Evolutionary conservation across 2,888 invertebrate species (phyloP).

Genomic region (Eurytoma adleriae): DNA sequence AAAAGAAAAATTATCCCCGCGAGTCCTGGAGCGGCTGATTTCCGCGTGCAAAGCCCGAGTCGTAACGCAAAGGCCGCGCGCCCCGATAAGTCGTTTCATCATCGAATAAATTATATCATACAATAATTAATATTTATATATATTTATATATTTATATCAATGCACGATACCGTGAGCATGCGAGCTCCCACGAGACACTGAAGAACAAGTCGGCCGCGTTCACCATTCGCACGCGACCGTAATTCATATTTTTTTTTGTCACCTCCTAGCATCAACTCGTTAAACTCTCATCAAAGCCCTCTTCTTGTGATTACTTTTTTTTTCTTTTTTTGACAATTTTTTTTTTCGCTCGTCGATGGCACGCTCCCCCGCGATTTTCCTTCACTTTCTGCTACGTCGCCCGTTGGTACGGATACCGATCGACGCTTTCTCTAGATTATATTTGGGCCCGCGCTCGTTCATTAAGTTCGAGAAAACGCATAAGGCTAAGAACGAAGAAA

Average conservation of each 20-base stretch:
- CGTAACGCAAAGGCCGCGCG: background rate
- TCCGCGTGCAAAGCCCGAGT: background rate
- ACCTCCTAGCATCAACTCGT: background rate
- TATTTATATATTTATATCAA: slow-evolving; percentile 32
- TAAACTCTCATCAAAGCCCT: too few species aligned
- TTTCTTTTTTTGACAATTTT: slow-evolving; percentile 22
- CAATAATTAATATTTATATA: slow-evolving; percentile 31
- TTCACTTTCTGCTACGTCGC: slow-evolving; percentile 20
- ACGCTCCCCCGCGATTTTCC: slow-evolving; percentile 57
- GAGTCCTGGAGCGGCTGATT: slow-evolving; percentile 31
- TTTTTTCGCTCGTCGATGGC: slow-evolving; percentile 60
- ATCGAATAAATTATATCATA: slow-evolving; percentile 33
- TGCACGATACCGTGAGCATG: slow-evolving; percentile 22
- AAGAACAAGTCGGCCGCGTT: slow-evolving; percentile 22
- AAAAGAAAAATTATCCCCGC: background rate
- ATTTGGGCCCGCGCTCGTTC: background rate
- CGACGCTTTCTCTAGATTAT: slow-evolving; percentile 11
- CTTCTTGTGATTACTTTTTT: background rate
- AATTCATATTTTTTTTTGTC: slow-evolving; percentile 20
- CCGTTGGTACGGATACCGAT: background rate
- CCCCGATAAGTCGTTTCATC: slow-evolving; percentile 22
- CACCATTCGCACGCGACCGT: slow-evolving; percentile 39
- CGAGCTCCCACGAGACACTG: slow-evolving; percentile 13
- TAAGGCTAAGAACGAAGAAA: too few species aligned
- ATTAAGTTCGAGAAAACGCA: too few species aligned